A percentile compares a stretch with the other conserved stretches of the same genome.
These are phyloP conservation scores for Phalanger gymnotis DNA, from an alignment of 2,797 vertebrate genomes.

Conservation along the genomic window DNA sequence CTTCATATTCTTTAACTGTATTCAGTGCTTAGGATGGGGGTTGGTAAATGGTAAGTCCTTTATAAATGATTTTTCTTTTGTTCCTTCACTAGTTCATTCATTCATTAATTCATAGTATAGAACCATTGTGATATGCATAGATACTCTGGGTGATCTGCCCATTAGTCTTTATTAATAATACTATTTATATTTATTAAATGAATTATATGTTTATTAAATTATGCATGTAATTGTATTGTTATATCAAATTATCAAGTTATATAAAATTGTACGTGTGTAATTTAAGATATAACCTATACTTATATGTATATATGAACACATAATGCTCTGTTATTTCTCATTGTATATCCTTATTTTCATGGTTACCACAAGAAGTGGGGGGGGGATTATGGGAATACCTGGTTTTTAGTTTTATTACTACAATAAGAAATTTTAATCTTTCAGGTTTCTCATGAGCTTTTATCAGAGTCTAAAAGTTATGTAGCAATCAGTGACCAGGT, in stretches of 20 bases:
- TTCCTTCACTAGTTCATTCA: not conserved
- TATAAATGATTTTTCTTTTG: not conserved
- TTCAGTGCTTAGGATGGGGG: not conserved
- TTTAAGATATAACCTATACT: not conserved
- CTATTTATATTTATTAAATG: not conserved
- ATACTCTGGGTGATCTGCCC: not conserved
- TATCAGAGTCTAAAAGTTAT: not conserved
- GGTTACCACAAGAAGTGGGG: not conserved
- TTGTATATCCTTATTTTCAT: not conserved
- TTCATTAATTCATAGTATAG: not conserved
- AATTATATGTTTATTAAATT: not conserved
- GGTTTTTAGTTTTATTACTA: not conserved
- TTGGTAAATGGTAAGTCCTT: not conserved
- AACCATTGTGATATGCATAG: not conserved
- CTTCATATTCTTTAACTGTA: not conserved
- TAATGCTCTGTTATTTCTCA: not conserved
- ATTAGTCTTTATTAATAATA: not conserved
- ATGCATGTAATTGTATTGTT: no score
- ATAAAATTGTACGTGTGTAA: rapidly evolving
- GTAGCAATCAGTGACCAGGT: not conserved
- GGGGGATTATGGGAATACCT: not conserved
- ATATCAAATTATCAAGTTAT: no score
- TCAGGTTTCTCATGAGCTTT: not conserved
- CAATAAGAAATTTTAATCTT: not conserved
- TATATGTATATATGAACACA: not conserved